phyloP scores from a whole-genome alignment of 2,797 vertebrate genomes.

The Sandelia bainsii region DNA sequence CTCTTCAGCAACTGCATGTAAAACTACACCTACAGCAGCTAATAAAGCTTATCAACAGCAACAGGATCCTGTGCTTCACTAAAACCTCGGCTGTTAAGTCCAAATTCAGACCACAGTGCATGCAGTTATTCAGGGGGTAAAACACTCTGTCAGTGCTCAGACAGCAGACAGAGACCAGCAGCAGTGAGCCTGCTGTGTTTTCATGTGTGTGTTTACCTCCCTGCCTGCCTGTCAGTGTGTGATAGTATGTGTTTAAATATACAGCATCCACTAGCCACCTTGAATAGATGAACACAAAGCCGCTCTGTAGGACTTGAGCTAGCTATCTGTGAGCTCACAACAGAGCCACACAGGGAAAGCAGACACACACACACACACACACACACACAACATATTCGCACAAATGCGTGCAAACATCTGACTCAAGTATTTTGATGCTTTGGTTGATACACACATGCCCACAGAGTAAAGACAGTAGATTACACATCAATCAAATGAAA shows the following conservation, averaged over 20 bases:
- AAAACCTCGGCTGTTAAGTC: constrained; percentile 31
- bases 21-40: constrained; percentile 12
- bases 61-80: constrained; percentile 18
- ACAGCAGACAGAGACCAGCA: constrained; percentile 34
- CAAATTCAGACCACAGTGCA: constrained; percentile 14
- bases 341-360: constrained; percentile 8
- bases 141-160: constrained; percentile 16
- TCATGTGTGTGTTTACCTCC: constrained; percentile 10
- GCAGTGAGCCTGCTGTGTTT: constrained; percentile 28
- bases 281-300: constrained; percentile 17
- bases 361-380: neutral
- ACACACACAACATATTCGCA: neutral
- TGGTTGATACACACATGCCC: neutral
- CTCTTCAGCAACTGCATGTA: constrained; percentile 21
- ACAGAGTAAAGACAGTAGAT: constrained; percentile 34
- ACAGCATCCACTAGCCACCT: constrained; percentile 39
- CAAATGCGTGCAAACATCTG: constrained; percentile 21
- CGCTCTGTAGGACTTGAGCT: constrained; percentile 18
- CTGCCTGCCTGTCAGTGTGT: constrained; percentile 25
- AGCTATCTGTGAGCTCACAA: constrained; percentile 22
- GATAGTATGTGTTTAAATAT: constrained; percentile 44
- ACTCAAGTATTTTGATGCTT: constrained; percentile 17
- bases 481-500: constrained; percentile 53
- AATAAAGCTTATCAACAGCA: constrained; percentile 40
- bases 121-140: constrained; percentile 29